phyloP scores from a whole-genome alignment of 2,888 invertebrate genomes.

The Scaeva pyrastri region DNA sequence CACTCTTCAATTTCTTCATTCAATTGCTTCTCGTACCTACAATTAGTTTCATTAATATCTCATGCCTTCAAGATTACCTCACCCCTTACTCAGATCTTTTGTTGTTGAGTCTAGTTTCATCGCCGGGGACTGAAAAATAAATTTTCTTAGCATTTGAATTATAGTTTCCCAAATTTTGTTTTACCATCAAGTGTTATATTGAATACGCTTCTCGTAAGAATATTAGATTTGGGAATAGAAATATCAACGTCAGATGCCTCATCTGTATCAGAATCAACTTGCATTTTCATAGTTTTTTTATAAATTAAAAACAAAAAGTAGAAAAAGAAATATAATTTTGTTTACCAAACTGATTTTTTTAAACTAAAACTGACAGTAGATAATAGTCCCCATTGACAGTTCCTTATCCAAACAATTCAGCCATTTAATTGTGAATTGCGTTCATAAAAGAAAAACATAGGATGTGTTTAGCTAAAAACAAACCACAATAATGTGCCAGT shows the following conservation, averaged over 20 bases:
- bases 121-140: slow-evolving; percentile 37
- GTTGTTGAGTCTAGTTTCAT: slow-evolving; percentile 44
- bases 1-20: slow-evolving; percentile 78
- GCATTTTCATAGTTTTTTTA: slow-evolving; percentile 29
- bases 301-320: background rate
- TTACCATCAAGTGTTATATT: slow-evolving; percentile 78
- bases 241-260: slow-evolving; percentile 70
- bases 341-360: slow-evolving; percentile 8
- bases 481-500: no score
- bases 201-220: slow-evolving; percentile 77
- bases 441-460: background rate
- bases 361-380: slow-evolving; percentile 22
- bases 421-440: background rate
- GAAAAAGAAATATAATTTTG: background rate
- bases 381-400: no score
- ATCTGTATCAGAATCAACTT: slow-evolving; percentile 76
- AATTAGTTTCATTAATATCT: slow-evolving; percentile 12
- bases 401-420: background rate
- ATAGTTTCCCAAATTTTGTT: slow-evolving; percentile 2
- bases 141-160: background rate
- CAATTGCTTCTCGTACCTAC: slow-evolving; percentile 77
- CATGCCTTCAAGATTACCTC: accelerated
- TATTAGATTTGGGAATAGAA: slow-evolving; percentile 36
- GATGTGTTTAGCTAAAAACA: no score
- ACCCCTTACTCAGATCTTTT: slow-evolving; percentile 76